Evolutionary conservation across 2,888 invertebrate genomes (phyloP).

Genomic region (Phalera bucephala): DNA sequence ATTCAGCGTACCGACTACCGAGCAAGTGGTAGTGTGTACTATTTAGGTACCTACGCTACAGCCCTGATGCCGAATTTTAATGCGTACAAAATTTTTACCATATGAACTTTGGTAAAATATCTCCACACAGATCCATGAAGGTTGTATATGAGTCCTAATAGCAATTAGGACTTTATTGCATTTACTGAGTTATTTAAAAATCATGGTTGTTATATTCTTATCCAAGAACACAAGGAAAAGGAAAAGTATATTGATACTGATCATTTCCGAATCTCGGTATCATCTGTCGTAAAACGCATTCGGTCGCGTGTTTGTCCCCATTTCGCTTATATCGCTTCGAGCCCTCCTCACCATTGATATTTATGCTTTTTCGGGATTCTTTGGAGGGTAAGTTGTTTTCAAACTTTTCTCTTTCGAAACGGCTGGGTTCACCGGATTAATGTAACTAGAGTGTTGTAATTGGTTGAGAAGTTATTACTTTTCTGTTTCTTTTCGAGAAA

Average conservation of each 20-base stretch:
- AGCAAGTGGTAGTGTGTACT: too few relatives aligned
- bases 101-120: too few relatives aligned
- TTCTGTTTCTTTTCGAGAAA: constrained; percentile 63
- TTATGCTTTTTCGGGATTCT: constrained; percentile 68
- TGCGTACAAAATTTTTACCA: too few relatives aligned
- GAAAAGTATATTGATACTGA: constrained; percentile 54
- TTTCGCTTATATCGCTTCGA: constrained; percentile 53
- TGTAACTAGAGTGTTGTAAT: constrained; percentile 74
- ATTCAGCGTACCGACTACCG: too few relatives aligned
- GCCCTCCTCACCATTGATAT: constrained; percentile 70
- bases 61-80: too few relatives aligned
- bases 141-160: too few relatives aligned
- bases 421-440: constrained; percentile 63
- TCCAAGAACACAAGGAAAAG: constrained; percentile 1
- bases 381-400: constrained; percentile 65
- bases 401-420: constrained; percentile 67
- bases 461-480: constrained; percentile 73
- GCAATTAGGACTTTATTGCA: too few relatives aligned
- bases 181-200: too few relatives aligned
- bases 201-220: neutral
- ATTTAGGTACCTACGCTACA: too few relatives aligned
- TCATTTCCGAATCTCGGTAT: constrained; percentile 58
- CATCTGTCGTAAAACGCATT: constrained; percentile 65
- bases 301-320: constrained; percentile 51
- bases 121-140: too few relatives aligned